These are phyloP conservation scores for Digitonthophagus gazella DNA, from an alignment of 2,888 invertebrate genomes.

Conservation along the genomic window DNA sequence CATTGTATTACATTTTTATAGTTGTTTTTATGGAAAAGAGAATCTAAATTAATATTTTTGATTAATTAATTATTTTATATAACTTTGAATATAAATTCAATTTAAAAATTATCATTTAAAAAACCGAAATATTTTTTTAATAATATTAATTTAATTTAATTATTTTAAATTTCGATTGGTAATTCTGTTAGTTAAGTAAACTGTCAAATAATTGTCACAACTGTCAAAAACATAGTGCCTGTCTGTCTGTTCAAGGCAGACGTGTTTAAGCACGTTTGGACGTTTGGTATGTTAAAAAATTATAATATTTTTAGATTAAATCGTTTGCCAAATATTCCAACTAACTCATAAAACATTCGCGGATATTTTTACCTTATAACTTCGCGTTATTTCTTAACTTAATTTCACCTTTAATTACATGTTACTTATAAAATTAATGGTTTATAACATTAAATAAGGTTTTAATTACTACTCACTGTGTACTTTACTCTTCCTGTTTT, in stretches of 20 bases:
- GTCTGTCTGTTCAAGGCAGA: neutral
- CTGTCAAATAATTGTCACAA: neutral
- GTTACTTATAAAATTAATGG: neutral
- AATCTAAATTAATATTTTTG: too few relatives aligned
- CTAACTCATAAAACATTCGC: neutral
- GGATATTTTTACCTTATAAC: neutral
- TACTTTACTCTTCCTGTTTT: constrained; percentile 32
- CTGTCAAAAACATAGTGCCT: neutral
- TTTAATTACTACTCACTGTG: too few relatives aligned
- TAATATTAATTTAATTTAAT: too few relatives aligned
- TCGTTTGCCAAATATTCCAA: neutral
- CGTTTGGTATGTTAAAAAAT: neutral
- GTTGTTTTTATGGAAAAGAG: too few relatives aligned
- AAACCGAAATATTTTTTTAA: too few relatives aligned
- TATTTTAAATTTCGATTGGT: neutral
- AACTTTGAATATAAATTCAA: too few relatives aligned
- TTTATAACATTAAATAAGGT: neutral
- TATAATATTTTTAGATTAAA: neutral
- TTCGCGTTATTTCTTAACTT: neutral
- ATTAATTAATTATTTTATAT: too few relatives aligned
- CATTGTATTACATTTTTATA: too few relatives aligned
- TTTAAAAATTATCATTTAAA: too few relatives aligned
- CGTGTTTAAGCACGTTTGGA: neutral
- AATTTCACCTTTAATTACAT: constrained; percentile 9
- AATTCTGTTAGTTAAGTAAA: neutral